Evolutionary conservation across 2,797 vertebrate genomes (phyloP).

Genomic region (Apodemus agrarius): DNA sequence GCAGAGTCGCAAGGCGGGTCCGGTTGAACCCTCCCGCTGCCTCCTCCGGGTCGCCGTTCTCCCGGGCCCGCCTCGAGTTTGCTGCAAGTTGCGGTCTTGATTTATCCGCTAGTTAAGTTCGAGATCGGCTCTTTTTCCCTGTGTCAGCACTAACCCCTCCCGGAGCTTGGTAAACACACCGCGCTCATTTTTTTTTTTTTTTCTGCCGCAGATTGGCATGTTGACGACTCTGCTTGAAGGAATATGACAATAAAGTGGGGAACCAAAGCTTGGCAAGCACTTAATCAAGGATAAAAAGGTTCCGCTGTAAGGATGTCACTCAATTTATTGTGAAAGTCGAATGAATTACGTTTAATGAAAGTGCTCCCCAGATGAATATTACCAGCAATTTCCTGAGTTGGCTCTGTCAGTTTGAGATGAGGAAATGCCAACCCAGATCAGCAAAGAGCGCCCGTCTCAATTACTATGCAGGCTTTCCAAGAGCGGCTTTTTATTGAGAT

Average conservation of each 20-base stretch:
- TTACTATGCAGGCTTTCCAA: slow-evolving; percentile 88
- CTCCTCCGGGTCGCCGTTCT: not conserved
- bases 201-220: slow-evolving; percentile 87
- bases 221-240: slow-evolving; percentile 89
- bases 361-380: slow-evolving; percentile 92
- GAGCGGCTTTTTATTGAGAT: slow-evolving; percentile 87
- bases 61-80: not conserved
- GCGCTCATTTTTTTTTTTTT: slow-evolving; percentile 85
- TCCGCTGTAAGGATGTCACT: slow-evolving; percentile 91
- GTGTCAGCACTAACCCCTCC: slow-evolving; percentile 87
- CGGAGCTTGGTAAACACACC: slow-evolving; percentile 86
- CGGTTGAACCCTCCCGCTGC: not conserved
- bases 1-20: slow-evolving; percentile 11
- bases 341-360: slow-evolving; percentile 93
- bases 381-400: slow-evolving; percentile 90
- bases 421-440: slow-evolving; percentile 88
- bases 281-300: slow-evolving; percentile 92
- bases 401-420: slow-evolving; percentile 89
- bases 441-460: slow-evolving; percentile 87
- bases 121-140: slow-evolving; percentile 78
- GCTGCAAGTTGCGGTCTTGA: slow-evolving; percentile 80
- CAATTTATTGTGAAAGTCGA: slow-evolving; percentile 93
- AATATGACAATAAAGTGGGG: slow-evolving; percentile 89
- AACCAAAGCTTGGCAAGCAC: slow-evolving; percentile 89
- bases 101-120: slow-evolving; percentile 83